Percentiles rank a stretch among this genome's conserved stretches.
These are phyloP conservation scores for Sphaeramia orbicularis DNA, from an alignment of 2,797 vertebrate species.

Conservation along the genomic window DNA sequence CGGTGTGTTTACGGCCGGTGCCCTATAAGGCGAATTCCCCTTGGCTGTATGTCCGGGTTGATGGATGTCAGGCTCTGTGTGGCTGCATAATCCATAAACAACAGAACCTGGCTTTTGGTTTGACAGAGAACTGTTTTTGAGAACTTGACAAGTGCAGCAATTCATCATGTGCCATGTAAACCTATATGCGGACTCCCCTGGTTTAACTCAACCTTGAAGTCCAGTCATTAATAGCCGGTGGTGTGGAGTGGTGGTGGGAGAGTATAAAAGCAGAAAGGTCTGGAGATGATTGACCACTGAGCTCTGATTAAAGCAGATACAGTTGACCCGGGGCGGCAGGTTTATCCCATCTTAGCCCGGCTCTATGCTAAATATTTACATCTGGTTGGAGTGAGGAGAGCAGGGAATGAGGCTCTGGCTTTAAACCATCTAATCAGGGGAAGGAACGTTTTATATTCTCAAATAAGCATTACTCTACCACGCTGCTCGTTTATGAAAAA, in stretches of 20 bases:
- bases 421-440: constrained; percentile 52
- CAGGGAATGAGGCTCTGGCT: constrained; percentile 40
- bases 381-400: constrained; percentile 62
- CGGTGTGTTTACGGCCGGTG: constrained; percentile 36
- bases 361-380: constrained; percentile 64
- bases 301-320: constrained; percentile 56
- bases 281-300: constrained; percentile 38
- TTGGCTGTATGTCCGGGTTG: constrained; percentile 27
- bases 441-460: constrained; percentile 24
- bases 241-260: constrained; percentile 6
- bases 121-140: constrained; percentile 4
- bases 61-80: constrained; percentile 36
- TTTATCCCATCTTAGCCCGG: constrained; percentile 52
- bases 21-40: constrained; percentile 25
- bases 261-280: too few species aligned
- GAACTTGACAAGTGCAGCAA: constrained; percentile 45
- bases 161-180: constrained; percentile 55
- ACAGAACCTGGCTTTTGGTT: constrained; percentile 24
- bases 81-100: constrained; percentile 36
- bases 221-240: constrained; percentile 34
- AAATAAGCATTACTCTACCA: constrained; percentile 20
- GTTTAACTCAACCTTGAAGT: constrained; percentile 45
- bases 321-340: constrained; percentile 47
- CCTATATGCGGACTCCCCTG: constrained; percentile 7
- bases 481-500: constrained; percentile 17